Evolutionary conservation across 2,888 invertebrate species (phyloP), one percentile per base, ranked within the genome.

Genomic region (Diaperis boleti): DNA sequence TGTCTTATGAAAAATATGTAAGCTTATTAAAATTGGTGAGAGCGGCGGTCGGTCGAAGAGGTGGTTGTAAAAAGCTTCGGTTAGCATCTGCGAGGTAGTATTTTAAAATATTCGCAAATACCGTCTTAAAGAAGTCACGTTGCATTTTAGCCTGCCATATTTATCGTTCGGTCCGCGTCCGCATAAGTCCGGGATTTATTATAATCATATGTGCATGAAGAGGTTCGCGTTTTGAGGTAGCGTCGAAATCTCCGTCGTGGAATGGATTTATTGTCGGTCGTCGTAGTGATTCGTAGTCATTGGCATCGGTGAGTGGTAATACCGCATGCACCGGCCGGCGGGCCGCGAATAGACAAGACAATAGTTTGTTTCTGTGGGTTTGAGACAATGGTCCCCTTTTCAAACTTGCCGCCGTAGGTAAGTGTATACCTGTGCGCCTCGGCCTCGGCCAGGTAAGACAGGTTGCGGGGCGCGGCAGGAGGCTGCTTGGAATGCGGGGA

Each of bases 401-500:
- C 70, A 75, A 77, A 77, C 74, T 77, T 74, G 70, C 77, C 78
- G 78, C 74, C 66, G 60, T 68, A 73, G 69, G 35, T 35, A 35
- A 14, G 41, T 26, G 26, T 33, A 47, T 74, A 75, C 75, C 76
- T 75, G 74, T 74, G 70, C 70, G 62, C 67, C 64, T 67, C 63
- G 68, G 67, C 52, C 57, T 44, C 45, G 69, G 26, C 71, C 73
- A 68, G 73, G 71, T 69, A 74, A 74, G 74, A 75, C 75, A 75
- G 76, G 78, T 73, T 72, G 76, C 71, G 75, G 78, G 75, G 78
- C 74, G 78, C 73, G 76, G 75, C 72, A 76, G 75, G 79, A 77
- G 78, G 77, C 77, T 74, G 77, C 71, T 75, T 79, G 81, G 81
- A 81, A 80, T 81, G 81, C 79, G 76, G 79, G 77, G 80, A 79